Conservation (phyloP, 1,140 invertebrate species). For the Hylaeus volcanicus region DNA sequence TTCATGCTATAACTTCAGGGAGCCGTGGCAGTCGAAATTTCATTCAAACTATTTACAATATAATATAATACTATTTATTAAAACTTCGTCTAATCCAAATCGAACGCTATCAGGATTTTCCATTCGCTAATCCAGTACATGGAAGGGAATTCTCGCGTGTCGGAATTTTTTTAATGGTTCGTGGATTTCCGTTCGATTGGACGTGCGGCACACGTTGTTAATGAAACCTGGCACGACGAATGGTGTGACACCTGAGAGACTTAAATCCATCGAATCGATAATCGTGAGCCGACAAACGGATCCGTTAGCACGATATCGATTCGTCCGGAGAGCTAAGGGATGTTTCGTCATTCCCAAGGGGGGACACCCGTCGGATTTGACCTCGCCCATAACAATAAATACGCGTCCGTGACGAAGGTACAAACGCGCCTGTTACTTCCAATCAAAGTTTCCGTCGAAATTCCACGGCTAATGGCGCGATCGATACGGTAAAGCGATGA, state of each 20-base stretch:
- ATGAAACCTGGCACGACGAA: neutral
- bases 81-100: neutral
- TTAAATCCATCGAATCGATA: slow-evolving; percentile 38
- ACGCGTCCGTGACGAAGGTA: slow-evolving; percentile 43
- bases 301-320: slow-evolving; percentile 51
- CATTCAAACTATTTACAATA: no score
- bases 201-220: neutral
- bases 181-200: neutral
- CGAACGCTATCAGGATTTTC: neutral
- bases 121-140: neutral
- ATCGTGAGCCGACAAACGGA: neutral
- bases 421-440: slow-evolving; percentile 21
- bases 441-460: slow-evolving; percentile 43
- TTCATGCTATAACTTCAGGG: neutral
- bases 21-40: no score
- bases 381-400: slow-evolving; percentile 47
- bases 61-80: no score
- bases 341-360: neutral
- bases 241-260: neutral
- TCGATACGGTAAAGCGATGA: neutral
- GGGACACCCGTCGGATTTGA: neutral
- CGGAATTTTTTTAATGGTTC: neutral
- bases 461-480: neutral
- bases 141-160: neutral
- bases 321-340: neutral